Base-by-base conservation (phyloP, 2,888 invertebrate species). In the Xylota segnis region DNA sequence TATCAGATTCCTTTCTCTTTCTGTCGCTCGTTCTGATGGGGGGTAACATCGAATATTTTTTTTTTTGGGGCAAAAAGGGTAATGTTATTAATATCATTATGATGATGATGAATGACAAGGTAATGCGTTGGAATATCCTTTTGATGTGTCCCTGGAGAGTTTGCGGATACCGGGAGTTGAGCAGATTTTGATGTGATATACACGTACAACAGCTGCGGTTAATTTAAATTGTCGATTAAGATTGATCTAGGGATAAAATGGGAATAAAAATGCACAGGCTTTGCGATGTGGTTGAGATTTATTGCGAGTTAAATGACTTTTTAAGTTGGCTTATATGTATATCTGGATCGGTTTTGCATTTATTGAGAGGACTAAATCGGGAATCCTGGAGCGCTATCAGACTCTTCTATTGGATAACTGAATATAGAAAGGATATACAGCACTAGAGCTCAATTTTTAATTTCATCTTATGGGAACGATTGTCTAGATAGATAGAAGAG, bases 41-140 rank as follows among this genome's bases (percentile, higher is more conserved):
- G 45, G 52, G 34, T 10, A 58, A 50, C 61, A 61, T 54, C 29
- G 45, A 76, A 54, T 58, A 76, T n/a, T 71, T 16, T 47, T 43
- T 23, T 23, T 23, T 45, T 45, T 52, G 37, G 27, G 14, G 40
- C 43, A 14, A 47, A 72, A 78, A 83, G 77, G 68, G 50, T 78
- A 74, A 83, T 83, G 18, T 74, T 54, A 74, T 79, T 83, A 83
- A 83, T 83, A 29, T 74, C 61, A 74, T 79, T 83, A 83, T 74
- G 72, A 83, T 79, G 77, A 78, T 77, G 83, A 83, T 83, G 74
- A 83, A 83, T 78, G 83, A 74, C 56, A 79, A 83, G 78, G 74
- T 83, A 72, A 68, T 72, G 77, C 59, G 18, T 61, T 66, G 72
- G 23, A 77, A 78, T 83, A 68, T 83, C 63, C 77, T 74, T 83